These are phyloP conservation scores for Anguilla marmorata DNA, from an alignment of 2,797 vertebrate genomes.

Conservation along the genomic window DNA sequence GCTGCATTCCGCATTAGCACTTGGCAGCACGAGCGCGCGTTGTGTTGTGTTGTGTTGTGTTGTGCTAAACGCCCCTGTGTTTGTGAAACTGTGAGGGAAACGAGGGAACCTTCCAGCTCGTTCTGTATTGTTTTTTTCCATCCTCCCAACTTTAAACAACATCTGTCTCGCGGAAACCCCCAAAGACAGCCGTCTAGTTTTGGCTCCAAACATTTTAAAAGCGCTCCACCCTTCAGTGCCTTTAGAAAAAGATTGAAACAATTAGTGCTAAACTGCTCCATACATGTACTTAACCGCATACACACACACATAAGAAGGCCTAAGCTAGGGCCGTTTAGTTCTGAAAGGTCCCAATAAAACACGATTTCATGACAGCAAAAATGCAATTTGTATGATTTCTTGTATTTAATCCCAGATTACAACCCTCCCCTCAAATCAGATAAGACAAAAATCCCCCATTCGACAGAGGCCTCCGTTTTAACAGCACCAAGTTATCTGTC, in stretches of 20 bases:
- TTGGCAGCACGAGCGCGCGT: neutral
- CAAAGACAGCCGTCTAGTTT: constrained; percentile 46
- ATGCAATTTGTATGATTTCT: neutral
- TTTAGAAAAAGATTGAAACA: constrained; percentile 48
- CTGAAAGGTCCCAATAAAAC: neutral
- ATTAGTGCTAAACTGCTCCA: constrained; percentile 41
- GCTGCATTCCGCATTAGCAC: neutral
- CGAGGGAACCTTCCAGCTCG: constrained; percentile 36
- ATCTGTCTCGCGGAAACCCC: constrained; percentile 59
- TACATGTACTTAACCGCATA: neutral
- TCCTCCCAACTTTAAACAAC: constrained; percentile 55
- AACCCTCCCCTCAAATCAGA: neutral
- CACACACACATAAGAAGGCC: neutral
- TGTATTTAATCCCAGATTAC: constrained; percentile 3
- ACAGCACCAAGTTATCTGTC: neutral
- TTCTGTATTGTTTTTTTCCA: constrained; percentile 58
- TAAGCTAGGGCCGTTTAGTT: neutral
- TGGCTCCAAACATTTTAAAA: constrained; percentile 33
- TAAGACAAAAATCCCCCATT: neutral
- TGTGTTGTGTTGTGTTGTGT: neutral
- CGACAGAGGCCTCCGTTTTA: neutral
- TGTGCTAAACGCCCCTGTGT: neutral
- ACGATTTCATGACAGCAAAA: neutral
- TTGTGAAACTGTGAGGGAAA: constrained; percentile 48
- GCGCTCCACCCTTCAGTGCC: constrained; percentile 41